Percentiles rank a stretch among this genome's conserved stretches.
phyloP scores from a whole-genome alignment of 2,888 invertebrate species.

The Amiota minor region DNA sequence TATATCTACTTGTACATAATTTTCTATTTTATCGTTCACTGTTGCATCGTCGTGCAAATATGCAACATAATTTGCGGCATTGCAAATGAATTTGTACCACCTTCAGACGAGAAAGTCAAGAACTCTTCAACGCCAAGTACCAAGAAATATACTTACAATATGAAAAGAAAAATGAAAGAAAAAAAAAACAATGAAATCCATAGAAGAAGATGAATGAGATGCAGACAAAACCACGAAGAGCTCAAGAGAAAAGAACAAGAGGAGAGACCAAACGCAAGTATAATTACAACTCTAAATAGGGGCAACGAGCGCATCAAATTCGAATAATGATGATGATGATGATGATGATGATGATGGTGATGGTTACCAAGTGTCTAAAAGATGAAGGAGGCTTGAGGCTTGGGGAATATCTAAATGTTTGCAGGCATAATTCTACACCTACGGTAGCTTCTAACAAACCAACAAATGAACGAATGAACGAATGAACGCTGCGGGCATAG shows the following conservation, averaged over 20 bases:
- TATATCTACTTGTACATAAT: not conserved
- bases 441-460: not conserved
- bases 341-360: constrained; percentile 1
- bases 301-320: constrained; percentile 14
- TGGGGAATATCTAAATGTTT: not conserved
- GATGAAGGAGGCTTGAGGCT: not conserved
- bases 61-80: constrained; percentile 8
- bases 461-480: not conserved
- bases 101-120: constrained; percentile 17
- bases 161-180: constrained; percentile 3
- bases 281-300: constrained; percentile 28
- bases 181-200: not conserved
- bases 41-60: constrained; percentile 7
- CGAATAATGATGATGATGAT: not conserved
- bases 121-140: not conserved
- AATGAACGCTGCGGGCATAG: constrained; percentile 13
- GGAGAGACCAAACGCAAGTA: constrained; percentile 16
- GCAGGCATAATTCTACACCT: constrained; percentile 17
- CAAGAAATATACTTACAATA: not conserved
- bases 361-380: not conserved
- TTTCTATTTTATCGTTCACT: constrained; percentile 1
- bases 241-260: not conserved
- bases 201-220: constrained; percentile 2
- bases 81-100: constrained; percentile 23
- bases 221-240: constrained; percentile 24